A percentile compares a stretch with the other conserved stretches of the same genome.
Conservation (phyloP, 2,888 invertebrate genomes). For the Euphydryas editha region DNA sequence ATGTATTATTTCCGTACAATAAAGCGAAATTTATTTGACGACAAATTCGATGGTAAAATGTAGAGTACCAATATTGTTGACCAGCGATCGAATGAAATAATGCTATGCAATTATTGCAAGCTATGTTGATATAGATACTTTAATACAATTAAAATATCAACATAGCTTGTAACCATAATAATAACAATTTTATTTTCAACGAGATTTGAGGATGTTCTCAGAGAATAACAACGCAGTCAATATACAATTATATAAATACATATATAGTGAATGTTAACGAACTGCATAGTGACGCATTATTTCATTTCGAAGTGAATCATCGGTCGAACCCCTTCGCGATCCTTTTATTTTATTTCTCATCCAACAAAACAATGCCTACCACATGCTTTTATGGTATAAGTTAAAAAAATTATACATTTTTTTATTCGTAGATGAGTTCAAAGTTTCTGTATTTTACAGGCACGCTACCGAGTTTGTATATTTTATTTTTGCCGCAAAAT, state of each 20-base stretch:
- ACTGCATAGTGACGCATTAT: constrained; percentile 30
- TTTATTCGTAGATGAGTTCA: background rate
- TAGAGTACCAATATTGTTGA: background rate
- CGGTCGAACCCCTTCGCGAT: constrained; percentile 26
- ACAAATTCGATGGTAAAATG: background rate
- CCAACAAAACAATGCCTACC: constrained; percentile 26
- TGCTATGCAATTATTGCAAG: too few relatives aligned
- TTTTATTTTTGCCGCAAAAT: constrained; percentile 4
- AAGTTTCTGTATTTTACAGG: constrained; percentile 7
- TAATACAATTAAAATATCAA: background rate
- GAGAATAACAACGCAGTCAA: background rate
- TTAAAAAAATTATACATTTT: constrained; percentile 17
- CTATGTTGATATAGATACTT: too few relatives aligned
- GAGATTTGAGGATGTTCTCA: background rate
- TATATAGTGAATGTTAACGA: constrained; percentile 35
- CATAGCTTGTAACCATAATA: background rate
- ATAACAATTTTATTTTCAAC: background rate
- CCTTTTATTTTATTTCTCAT: constrained; percentile 33
- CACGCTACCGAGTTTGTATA: background rate
- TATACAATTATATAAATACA: background rate
- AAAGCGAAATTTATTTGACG: background rate
- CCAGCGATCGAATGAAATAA: background rate
- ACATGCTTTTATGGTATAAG: constrained; percentile 25
- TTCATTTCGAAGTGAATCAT: constrained; percentile 30
- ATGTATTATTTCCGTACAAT: too few relatives aligned